Evolutionary conservation across 2,113 vertebrate species (phyloP).

Genomic region (Nematolebias whitei): DNA sequence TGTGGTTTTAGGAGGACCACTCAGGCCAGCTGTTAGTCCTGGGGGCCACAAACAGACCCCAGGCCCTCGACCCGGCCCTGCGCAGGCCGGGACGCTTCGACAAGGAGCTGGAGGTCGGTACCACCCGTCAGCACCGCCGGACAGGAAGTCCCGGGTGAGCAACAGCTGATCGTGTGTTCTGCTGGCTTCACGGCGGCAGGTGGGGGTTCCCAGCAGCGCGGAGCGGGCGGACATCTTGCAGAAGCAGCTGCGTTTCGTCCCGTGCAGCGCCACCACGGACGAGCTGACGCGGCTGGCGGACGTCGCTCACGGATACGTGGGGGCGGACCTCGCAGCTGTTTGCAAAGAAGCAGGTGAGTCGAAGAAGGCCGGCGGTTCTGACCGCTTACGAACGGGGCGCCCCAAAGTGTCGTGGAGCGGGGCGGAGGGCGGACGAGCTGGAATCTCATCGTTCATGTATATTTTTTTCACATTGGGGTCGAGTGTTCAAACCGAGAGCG

Average conservation of each 20-base stretch:
- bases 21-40: conserved; percentile 91
- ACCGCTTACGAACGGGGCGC: too few relatives aligned
- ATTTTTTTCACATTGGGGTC: background rate
- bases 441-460: too few relatives aligned
- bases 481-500: too few relatives aligned
- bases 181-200: conserved; percentile 37
- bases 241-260: conserved; percentile 83
- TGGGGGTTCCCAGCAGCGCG: conserved; percentile 86
- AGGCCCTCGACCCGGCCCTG: conserved; percentile 89
- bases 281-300: conserved; percentile 85
- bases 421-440: too few relatives aligned
- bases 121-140: background rate
- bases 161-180: too few relatives aligned
- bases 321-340: conserved; percentile 91
- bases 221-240: conserved; percentile 89
- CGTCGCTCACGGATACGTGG: conserved; percentile 90
- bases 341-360: conserved; percentile 94
- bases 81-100: conserved; percentile 94
- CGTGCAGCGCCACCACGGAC: conserved; percentile 74
- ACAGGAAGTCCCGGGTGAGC: too few relatives aligned
- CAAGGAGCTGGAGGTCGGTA: conserved; percentile 89
- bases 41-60: conserved; percentile 94
- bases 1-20: conserved; percentile 82
- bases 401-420: background rate
- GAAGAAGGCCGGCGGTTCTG: too few relatives aligned